A percentile compares a stretch with the other conserved stretches of the same genome.
These are phyloP conservation scores for Anseranas semipalmata DNA, from an alignment of 2,113 vertebrate species.

Conservation along the genomic window DNA sequence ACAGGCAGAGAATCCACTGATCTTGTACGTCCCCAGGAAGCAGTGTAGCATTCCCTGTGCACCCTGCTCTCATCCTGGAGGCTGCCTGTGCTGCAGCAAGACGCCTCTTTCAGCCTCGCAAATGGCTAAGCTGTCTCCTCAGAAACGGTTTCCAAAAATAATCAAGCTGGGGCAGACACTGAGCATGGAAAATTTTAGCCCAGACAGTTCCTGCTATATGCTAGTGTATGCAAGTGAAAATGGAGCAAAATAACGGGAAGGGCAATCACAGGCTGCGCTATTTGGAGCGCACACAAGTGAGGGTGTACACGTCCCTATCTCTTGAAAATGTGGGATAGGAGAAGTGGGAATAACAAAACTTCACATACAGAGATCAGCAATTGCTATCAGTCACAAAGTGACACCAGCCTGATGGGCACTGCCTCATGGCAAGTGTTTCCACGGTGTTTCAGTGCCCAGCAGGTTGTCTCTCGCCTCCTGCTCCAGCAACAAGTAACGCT, in stretches of 20 bases:
- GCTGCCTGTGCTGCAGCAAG: accelerated
- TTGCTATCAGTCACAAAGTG: not conserved
- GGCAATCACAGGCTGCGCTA: not conserved
- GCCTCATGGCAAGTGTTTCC: not conserved
- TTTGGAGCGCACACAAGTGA: accelerated
- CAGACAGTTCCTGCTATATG: accelerated
- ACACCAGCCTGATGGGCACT: no score
- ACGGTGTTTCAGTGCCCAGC: accelerated
- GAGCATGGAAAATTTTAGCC: not conserved
- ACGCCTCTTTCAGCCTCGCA: not conserved
- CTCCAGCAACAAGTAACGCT: accelerated
- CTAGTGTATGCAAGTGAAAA: not conserved
- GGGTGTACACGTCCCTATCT: accelerated
- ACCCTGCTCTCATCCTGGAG: not conserved
- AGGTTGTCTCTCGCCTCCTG: not conserved
- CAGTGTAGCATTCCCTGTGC: not conserved
- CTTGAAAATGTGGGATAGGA: not conserved
- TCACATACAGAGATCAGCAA: not conserved
- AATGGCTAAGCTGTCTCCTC: not conserved
- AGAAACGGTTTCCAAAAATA: constrained; percentile 28
- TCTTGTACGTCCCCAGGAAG: not conserved
- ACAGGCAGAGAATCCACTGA: not conserved
- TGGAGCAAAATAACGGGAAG: accelerated
- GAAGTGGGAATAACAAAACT: not conserved
- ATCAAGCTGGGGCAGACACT: not conserved